Evolutionary conservation across 2,113 vertebrate genomes (phyloP).

Genomic region (Charina bottae): DNA sequence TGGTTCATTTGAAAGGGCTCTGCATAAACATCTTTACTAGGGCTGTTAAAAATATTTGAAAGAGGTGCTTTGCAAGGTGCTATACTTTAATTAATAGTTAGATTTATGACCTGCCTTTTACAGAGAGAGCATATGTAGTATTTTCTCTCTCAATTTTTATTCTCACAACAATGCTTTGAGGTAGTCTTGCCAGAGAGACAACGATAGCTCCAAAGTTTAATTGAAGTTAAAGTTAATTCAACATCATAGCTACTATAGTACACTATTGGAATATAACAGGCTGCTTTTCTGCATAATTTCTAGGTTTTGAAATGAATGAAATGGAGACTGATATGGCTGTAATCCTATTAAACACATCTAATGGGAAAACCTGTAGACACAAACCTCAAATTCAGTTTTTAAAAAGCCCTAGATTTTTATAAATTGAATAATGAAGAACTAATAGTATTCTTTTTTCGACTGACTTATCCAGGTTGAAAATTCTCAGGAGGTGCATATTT

Average conservation of each 20-base stretch:
- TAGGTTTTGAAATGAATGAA: neutral
- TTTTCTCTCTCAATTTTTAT: neutral
- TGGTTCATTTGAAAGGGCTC: neutral
- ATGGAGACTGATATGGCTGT: neutral
- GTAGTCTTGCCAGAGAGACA: neutral
- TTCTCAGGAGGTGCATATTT: neutral
- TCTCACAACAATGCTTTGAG: neutral
- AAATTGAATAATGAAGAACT: neutral
- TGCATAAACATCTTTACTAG: neutral
- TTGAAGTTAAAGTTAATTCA: neutral
- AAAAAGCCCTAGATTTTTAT: neutral
- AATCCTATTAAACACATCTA: neutral
- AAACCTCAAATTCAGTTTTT: neutral
- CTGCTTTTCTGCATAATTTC: neutral
- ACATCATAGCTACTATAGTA: neutral
- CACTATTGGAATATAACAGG: neutral
- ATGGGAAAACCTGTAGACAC: neutral
- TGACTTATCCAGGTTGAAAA: neutral
- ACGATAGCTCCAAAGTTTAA: neutral
- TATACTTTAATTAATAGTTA: neutral
- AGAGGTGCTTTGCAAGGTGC: no score
- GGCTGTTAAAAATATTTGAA: no score
- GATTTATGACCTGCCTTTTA: neutral
- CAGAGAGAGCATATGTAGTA: neutral
- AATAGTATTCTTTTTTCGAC: neutral